Evolutionary conservation across 2,888 invertebrate species (phyloP).

Genomic region (Dolichomitus sp.): DNA sequence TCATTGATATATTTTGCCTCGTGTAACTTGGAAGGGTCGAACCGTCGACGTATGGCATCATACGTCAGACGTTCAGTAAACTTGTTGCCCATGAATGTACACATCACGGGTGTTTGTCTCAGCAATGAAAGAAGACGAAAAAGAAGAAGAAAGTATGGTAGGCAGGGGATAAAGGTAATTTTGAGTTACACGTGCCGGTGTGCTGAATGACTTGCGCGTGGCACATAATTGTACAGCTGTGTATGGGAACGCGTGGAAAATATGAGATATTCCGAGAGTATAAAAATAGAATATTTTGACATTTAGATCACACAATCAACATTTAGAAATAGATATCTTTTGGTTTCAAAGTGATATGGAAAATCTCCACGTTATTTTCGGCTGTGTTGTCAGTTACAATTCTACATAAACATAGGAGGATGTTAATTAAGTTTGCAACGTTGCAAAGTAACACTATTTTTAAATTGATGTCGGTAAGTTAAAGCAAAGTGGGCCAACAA

Average conservation of each 20-base stretch:
- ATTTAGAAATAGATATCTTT: background rate
- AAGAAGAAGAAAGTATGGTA: background rate
- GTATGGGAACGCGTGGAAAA: constrained; percentile 30
- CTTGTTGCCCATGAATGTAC: constrained; percentile 1
- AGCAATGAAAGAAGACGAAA: constrained; percentile 8
- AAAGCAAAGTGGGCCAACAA: no score
- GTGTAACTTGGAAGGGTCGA: background rate
- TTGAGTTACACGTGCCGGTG: constrained; percentile 46
- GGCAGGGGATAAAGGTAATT: constrained; percentile 10
- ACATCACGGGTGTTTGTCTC: constrained; percentile 16
- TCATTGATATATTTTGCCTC: background rate
- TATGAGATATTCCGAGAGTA: constrained; percentile 16
- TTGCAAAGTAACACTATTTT: no score
- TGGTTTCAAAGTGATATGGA: background rate
- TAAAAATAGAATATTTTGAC: background rate
- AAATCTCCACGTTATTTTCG: background rate
- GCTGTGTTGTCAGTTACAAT: background rate
- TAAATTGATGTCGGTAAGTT: no score
- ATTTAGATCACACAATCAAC: background rate
- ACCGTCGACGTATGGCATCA: background rate
- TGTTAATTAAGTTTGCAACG: no score
- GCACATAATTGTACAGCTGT: constrained; percentile 23
- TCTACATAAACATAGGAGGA: no score
- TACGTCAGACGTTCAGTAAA: no score
- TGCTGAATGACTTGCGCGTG: constrained; percentile 46